These are phyloP conservation scores for Zosterops pallidus DNA, from an alignment of 2,113 vertebrate genomes.

Conservation along the genomic window DNA sequence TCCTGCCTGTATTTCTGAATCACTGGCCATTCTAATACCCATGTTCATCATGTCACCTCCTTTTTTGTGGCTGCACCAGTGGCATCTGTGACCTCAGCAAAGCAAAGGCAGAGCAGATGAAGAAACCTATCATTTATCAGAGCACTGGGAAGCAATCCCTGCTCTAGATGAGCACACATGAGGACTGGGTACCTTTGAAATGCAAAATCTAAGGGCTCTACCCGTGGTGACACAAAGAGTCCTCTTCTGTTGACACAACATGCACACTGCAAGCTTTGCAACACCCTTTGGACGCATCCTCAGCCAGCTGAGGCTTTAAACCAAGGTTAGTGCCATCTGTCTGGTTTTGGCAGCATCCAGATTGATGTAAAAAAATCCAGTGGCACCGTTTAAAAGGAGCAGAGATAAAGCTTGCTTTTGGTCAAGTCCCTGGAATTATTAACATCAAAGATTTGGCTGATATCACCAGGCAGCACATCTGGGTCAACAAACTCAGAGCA, in stretches of 20 bases:
- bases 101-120: not conserved
- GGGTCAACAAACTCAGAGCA: not conserved
- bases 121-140: not conserved
- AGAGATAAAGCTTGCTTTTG: not conserved
- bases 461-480: not conserved
- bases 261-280: not conserved
- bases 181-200: not conserved
- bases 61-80: not conserved
- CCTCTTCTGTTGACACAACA: not conserved
- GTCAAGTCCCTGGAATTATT: not conserved
- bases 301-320: constrained; percentile 35
- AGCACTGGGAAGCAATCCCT: not conserved
- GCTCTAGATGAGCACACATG: not conserved
- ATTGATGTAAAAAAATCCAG: not conserved
- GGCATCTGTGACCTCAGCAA: not conserved
- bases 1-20: not conserved
- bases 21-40: not conserved
- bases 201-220: not conserved
- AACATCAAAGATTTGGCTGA: not conserved
- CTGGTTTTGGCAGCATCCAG: constrained; percentile 23
- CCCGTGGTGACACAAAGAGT: not conserved
- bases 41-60: not conserved
- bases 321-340: constrained; percentile 53
- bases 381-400: not conserved
- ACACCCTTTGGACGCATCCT: not conserved